These are phyloP conservation scores for Mantis religiosa DNA, from an alignment of 2,888 invertebrate genomes.

Conservation along the genomic window DNA sequence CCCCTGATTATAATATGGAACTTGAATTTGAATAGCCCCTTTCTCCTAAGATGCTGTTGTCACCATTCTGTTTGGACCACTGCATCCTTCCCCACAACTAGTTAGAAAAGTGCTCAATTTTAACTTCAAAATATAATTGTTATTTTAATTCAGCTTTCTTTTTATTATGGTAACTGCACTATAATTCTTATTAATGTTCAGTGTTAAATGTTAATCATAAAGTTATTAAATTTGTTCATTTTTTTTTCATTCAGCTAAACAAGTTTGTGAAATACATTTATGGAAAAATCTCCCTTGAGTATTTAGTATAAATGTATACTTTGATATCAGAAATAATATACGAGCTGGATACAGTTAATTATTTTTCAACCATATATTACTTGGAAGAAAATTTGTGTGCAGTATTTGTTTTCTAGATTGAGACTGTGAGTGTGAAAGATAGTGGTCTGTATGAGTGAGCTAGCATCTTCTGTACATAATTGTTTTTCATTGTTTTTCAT, in stretches of 20 bases:
- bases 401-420: neutral
- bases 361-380: neutral
- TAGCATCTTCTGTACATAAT: neutral
- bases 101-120: neutral
- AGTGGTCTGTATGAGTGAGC: neutral
- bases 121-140: neutral
- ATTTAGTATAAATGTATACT: neutral
- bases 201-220: neutral
- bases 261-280: neutral
- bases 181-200: neutral
- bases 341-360: neutral
- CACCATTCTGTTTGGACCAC: neutral
- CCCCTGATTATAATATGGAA: constrained; percentile 29
- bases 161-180: neutral
- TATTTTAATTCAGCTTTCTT: neutral
- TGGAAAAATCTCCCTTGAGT: neutral
- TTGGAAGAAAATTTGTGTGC: neutral
- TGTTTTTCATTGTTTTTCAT: neutral
- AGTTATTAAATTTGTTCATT: neutral
- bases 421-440: neutral
- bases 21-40: constrained; percentile 27
- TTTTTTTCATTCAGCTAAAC: neutral
- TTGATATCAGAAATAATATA: neutral
- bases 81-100: neutral
- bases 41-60: neutral